Evolutionary conservation across 2,797 vertebrate genomes (phyloP).

Genomic region (Champsocephalus esox): DNA sequence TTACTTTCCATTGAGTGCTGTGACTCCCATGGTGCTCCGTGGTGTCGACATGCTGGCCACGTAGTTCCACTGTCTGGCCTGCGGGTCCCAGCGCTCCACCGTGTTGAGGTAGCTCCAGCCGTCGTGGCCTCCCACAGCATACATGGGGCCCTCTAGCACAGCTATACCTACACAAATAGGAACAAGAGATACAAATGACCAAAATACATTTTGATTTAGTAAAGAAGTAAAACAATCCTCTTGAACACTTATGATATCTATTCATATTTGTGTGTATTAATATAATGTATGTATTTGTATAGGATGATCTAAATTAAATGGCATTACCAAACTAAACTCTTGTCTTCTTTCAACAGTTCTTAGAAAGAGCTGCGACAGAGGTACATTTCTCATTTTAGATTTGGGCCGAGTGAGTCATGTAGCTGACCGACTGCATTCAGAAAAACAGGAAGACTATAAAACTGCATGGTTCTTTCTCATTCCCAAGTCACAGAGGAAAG

Average conservation of each 20-base stretch:
- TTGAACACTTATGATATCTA: neutral
- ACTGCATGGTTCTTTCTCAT: slow-evolving; percentile 63
- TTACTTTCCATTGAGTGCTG: slow-evolving; percentile 96
- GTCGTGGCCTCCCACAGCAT: slow-evolving; percentile 97
- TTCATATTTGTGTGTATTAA: neutral
- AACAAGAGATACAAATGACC: neutral
- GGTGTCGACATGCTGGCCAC: slow-evolving; percentile 98
- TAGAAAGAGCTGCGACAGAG: slow-evolving; percentile 32
- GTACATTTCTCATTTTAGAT: slow-evolving; percentile 36
- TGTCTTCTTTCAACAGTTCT: slow-evolving; percentile 32
- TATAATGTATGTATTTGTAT: neutral
- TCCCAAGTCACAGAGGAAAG: slow-evolving; percentile 62
- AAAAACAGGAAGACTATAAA: slow-evolving; percentile 76
- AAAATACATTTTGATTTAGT: neutral
- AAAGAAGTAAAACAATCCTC: neutral
- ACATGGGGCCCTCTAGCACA: slow-evolving; percentile 98
- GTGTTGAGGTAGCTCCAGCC: slow-evolving; percentile 99
- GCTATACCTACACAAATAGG: slow-evolving; percentile 87
- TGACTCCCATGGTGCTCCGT: slow-evolving; percentile 95
- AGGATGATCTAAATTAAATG: neutral
- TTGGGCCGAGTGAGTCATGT: slow-evolving; percentile 51
- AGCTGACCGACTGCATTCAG: slow-evolving; percentile 47
- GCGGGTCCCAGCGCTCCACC: slow-evolving; percentile 97
- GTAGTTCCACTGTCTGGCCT: slow-evolving; percentile 98
- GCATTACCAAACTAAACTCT: slow-evolving; percentile 11